phyloP scores from a whole-genome alignment of 2,797 vertebrate genomes.

The Mionectes olivaceus region DNA sequence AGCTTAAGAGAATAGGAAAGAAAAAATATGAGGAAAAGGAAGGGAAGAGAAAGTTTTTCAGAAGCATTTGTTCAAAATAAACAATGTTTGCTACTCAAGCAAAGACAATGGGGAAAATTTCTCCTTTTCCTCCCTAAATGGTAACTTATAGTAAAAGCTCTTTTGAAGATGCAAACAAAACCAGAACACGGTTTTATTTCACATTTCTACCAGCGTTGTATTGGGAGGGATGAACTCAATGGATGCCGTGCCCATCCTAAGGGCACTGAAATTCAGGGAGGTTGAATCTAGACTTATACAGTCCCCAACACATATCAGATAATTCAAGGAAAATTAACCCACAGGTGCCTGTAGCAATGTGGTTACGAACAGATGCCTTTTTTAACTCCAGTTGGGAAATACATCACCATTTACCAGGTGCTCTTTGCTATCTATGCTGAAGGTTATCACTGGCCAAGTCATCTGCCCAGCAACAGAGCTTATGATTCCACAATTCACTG shows the following conservation, averaged over 20 bases:
- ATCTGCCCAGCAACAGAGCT: neutral
- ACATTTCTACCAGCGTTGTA: neutral
- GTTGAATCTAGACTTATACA: neutral
- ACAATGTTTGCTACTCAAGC: neutral
- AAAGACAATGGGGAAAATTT: neutral
- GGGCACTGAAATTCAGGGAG: neutral
- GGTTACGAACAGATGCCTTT: neutral
- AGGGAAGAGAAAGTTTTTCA: neutral
- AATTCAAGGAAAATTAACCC: neutral
- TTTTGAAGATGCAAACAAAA: neutral
- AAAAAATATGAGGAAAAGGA: neutral
- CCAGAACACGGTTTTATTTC: neutral
- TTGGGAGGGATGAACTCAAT: neutral
- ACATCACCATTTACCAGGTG: accelerated
- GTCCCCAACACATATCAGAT: neutral
- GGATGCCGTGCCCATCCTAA: neutral
- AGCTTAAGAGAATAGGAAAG: neutral
- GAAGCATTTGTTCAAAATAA: neutral
- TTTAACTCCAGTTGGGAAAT: neutral
- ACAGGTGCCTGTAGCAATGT: neutral
- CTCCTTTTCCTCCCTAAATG: neutral
- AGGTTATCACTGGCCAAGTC: neutral
- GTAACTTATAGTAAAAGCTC: neutral
- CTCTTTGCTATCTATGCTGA: neutral
- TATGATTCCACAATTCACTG: accelerated